Percentiles rank a stretch among this genome's conserved stretches.
Conservation (phyloP, 2,888 invertebrate species). For the Eugnorisma glareosa region DNA sequence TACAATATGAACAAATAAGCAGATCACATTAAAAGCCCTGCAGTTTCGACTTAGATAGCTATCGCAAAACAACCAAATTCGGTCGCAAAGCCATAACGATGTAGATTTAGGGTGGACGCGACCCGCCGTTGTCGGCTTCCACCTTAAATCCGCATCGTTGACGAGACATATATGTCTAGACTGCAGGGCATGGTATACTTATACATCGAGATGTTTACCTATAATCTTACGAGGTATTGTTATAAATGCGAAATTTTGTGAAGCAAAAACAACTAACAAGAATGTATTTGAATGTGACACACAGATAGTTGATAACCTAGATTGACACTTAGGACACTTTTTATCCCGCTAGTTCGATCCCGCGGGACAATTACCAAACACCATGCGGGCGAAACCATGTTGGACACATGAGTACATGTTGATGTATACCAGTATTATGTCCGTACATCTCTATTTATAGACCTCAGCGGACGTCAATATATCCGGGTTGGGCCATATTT, state of each 20-base stretch:
- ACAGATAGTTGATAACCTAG: not conserved
- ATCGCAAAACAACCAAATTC: too few species aligned
- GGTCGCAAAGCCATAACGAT: too few species aligned
- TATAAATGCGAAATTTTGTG: not conserved
- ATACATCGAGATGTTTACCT: not conserved
- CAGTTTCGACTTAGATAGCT: too few species aligned
- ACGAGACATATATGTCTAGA: too few species aligned
- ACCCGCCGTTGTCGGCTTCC: too few species aligned
- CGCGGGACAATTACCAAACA: not conserved
- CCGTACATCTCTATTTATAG: constrained; percentile 9
- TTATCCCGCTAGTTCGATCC: not conserved
- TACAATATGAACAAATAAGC: constrained; percentile 41
- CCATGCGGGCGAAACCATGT: too few species aligned
- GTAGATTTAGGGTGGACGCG: too few species aligned
- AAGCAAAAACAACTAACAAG: not conserved
- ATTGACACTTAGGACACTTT: not conserved
- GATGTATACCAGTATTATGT: not conserved
- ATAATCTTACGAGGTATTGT: not conserved
- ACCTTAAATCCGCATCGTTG: too few species aligned
- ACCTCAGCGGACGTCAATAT: constrained; percentile 61
- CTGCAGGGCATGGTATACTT: too few species aligned
- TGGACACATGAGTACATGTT: not conserved
- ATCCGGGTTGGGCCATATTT: constrained; percentile 63
- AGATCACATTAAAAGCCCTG: too few species aligned
- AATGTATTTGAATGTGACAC: not conserved